Base-by-base conservation (phyloP, 1,140 invertebrate genomes). In the Ceratitis capitata region DNA sequence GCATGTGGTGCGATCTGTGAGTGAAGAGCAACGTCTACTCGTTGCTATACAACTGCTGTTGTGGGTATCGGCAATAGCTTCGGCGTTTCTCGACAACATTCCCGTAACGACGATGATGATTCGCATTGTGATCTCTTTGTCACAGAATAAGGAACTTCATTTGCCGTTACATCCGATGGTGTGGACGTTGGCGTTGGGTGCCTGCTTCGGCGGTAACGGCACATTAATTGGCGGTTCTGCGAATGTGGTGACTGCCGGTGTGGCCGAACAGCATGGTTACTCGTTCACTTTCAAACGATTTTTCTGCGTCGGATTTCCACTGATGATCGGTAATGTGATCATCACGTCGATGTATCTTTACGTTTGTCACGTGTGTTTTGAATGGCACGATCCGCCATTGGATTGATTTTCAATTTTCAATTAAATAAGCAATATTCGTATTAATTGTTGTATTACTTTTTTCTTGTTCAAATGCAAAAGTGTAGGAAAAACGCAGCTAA, bases 51-150 rank as follows among this genome's bases (percentile, higher is more conserved):
- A 96, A 4, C 53, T 97, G 3, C 92, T 97, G 84, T 87, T 96
- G 1, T 97, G 96, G 96, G 58, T 96, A 0, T 95, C 95, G 0
- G 95, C 95, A 0, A 32, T 96, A 1, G 94, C 94, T 0, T 95
- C 96, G 2, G 94, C 95, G 10, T 95, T 97, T 86, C 94, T 97
- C 2, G 96, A 96, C 88, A 97, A 97, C 87, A 95, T 97, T 61
- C 95, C 96, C 0, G 94, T 96, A n/a, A 95, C 95, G 0, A 95
- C 95, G 1, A 96, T 97, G 93, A 96, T 96, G 96, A 92, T 97
- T 9, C 93, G 94, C 64, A 94, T 97, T 47, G 93, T 95, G 0
- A 93, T 93, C 0, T 91, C 92, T 83, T 85, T 97, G 23, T 92
- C 94, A 0, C 89, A 94, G 26, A 94, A 95, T 87, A 86, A 88